These are phyloP conservation scores for Fregetta grallaria DNA, from an alignment of 2,113 vertebrate species.

Conservation along the genomic window DNA sequence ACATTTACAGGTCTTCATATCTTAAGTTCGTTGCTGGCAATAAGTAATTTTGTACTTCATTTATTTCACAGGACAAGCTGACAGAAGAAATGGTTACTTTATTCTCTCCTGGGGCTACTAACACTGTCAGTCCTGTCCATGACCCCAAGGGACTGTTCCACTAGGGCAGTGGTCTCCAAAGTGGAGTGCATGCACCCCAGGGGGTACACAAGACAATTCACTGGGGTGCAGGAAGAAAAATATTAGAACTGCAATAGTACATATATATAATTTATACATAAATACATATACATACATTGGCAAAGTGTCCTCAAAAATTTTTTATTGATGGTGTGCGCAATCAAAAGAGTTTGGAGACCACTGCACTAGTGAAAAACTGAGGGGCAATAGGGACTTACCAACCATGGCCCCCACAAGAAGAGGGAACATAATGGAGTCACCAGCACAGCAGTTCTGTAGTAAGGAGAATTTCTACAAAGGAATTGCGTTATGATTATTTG, in stretches of 20 bases:
- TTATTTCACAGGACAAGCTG: neutral
- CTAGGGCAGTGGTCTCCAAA: neutral
- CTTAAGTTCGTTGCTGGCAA: neutral
- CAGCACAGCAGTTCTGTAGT: neutral
- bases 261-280: neutral
- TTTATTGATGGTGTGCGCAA: neutral
- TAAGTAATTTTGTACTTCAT: neutral
- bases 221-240: neutral
- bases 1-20: neutral
- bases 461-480: neutral
- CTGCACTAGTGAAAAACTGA: neutral
- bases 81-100: neutral
- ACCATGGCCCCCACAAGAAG: neutral
- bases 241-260: neutral
- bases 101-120: neutral
- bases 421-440: neutral
- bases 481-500: neutral
- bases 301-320: neutral
- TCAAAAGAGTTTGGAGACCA: neutral
- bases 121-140: neutral
- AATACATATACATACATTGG: neutral
- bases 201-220: neutral
- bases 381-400: neutral
- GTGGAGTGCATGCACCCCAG: neutral
- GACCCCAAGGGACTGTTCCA: neutral